Evolutionary conservation across 2,888 invertebrate genomes (phyloP).

Genomic region (Morinoia aosen): DNA sequence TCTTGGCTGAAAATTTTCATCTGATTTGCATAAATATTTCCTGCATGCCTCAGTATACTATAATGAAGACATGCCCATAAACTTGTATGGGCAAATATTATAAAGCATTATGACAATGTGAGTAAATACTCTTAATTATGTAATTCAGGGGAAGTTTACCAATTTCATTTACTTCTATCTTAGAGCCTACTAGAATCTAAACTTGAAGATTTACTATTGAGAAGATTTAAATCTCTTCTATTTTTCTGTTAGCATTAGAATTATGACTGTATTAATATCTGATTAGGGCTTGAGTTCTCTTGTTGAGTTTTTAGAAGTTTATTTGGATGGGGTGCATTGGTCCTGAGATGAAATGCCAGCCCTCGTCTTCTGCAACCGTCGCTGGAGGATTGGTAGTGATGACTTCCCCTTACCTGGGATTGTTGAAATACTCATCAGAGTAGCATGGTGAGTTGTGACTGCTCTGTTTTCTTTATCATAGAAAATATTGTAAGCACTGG

Average conservation of each 20-base stretch:
- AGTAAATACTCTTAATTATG: no score
- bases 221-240: no score
- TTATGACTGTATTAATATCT: background rate
- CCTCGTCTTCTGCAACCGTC: constrained; percentile 86
- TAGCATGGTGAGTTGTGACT: constrained; percentile 59
- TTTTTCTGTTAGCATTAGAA: background rate
- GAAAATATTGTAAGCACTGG: background rate
- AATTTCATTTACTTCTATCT: no score
- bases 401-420: constrained; percentile 89
- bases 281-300: background rate
- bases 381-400: constrained; percentile 92
- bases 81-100: no score
- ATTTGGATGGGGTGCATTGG: background rate
- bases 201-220: no score
- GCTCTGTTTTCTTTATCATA: background rate
- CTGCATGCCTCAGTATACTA: no score
- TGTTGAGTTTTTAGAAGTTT: background rate
- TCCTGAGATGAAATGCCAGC: constrained; percentile 81
- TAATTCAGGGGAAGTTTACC: no score
- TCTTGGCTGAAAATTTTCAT: no score
- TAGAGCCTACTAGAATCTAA: no score
- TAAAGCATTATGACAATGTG: no score
- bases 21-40: no score
- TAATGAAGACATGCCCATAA: no score
- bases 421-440: constrained; percentile 63